Conservation (phyloP, 2,888 invertebrate genomes). For the Pedicia rivosa region DNA sequence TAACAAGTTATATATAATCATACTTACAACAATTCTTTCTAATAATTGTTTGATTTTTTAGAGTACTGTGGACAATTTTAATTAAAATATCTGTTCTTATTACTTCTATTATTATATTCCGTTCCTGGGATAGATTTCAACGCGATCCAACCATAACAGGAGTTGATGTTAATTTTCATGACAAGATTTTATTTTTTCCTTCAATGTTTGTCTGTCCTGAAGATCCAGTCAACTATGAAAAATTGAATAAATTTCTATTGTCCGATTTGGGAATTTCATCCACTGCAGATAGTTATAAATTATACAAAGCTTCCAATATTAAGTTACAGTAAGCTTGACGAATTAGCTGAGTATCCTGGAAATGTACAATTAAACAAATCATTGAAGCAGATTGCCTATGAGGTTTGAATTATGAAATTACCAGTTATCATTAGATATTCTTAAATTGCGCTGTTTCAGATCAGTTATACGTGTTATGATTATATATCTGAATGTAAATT, state of each 20-base stretch:
- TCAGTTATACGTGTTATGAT: not conserved
- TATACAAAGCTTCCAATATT: not conserved
- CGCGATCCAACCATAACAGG: slow-evolving; percentile 1
- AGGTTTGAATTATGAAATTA: no score
- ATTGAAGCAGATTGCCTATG: no score
- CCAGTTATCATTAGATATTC: not conserved
- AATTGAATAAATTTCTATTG: not conserved
- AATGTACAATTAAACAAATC: no score
- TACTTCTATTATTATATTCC: not conserved
- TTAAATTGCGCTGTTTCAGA: not conserved
- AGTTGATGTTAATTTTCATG: slow-evolving; percentile 2
- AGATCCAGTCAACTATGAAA: not conserved
- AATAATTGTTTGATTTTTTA: no score
- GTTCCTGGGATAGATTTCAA: slow-evolving; percentile 1
- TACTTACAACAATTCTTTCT: no score
- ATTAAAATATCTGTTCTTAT: not conserved
- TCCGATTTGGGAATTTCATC: not conserved
- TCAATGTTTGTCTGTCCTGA: not conserved
- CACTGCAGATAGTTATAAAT: not conserved
- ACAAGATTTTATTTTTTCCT: slow-evolving; percentile 1
- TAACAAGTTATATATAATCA: no score
- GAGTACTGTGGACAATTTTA: not conserved
- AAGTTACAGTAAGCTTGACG: no score
- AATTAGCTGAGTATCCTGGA: no score
- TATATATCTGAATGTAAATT: not conserved